These are phyloP conservation scores for Brachionichthys hirsutus DNA, from an alignment of 2,113 vertebrate species.

Conservation along the genomic window DNA sequence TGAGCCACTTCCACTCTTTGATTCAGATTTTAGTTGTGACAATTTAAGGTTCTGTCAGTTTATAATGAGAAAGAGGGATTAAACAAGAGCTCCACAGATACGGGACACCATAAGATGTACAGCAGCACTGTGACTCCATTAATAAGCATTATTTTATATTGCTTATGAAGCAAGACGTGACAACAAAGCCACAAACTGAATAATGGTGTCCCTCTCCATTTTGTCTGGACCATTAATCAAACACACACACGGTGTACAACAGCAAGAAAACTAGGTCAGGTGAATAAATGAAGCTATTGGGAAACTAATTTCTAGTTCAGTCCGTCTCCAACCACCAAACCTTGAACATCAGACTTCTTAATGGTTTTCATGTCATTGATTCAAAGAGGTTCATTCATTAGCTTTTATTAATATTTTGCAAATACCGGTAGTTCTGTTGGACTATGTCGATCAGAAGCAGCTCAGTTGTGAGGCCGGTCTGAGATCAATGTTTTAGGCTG, in stretches of 20 bases:
- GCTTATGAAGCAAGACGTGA: neutral
- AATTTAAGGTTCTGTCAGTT: neutral
- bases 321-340: neutral
- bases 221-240: neutral
- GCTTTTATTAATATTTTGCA: too few relatives aligned
- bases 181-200: slow-evolving; percentile 2
- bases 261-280: neutral
- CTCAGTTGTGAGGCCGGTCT: too few relatives aligned
- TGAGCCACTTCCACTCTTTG: too few relatives aligned
- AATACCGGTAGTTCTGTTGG: too few relatives aligned
- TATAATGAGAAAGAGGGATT: too few relatives aligned
- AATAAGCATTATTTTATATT: too few relatives aligned
- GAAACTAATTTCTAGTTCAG: neutral
- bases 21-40: neutral
- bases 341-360: too few relatives aligned
- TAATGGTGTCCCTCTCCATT: neutral
- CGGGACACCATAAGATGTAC: neutral
- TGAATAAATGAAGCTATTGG: neutral
- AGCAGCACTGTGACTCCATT: too few relatives aligned
- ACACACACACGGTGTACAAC: neutral
- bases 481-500: too few relatives aligned
- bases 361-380: too few relatives aligned
- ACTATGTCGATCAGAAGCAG: neutral
- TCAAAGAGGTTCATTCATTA: too few relatives aligned
- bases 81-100: neutral